Percentiles rank a stretch among this genome's conserved stretches.
Conservation (phyloP, 2,888 invertebrate genomes). For the Rosalia funebris region DNA sequence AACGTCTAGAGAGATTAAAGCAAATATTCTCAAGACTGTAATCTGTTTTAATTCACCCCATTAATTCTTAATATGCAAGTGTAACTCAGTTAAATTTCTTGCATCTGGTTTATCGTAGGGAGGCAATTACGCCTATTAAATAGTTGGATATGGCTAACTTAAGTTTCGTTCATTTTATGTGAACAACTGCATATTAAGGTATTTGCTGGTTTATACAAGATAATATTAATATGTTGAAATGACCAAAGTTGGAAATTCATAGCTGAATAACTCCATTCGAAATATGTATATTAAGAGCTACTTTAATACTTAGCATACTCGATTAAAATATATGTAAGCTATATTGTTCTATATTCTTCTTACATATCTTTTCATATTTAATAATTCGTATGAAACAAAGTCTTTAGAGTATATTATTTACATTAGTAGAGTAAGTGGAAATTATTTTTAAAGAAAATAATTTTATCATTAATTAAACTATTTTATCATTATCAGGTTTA, state of each 20-base stretch:
- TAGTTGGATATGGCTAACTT: constrained; percentile 23
- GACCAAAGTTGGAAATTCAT: neutral
- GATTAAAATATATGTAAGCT: no score
- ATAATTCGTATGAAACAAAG: no score
- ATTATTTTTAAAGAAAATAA: no score
- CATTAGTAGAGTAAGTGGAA: no score
- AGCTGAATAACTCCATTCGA: no score
- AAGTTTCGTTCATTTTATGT: constrained; percentile 13
- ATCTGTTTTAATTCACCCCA: constrained; percentile 11
- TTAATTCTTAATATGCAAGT: neutral
- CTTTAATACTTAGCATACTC: no score
- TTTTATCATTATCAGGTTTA: no score
- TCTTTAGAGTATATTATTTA: no score
- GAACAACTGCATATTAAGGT: constrained; percentile 6
- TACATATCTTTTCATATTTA: no score
- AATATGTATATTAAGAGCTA: no score
- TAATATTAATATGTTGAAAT: neutral
- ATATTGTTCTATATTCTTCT: no score
- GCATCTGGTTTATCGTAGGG: constrained; percentile 2
- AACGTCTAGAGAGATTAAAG: neutral
- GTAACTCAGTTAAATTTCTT: constrained; percentile 5
- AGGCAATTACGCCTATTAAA: constrained; percentile 26
- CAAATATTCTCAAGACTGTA: constrained; percentile 8
- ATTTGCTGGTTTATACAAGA: neutral
- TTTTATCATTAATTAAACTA: no score